phyloP scores from a whole-genome alignment of 1,140 invertebrate species.

The Drosophila trapezifrons region DNA sequence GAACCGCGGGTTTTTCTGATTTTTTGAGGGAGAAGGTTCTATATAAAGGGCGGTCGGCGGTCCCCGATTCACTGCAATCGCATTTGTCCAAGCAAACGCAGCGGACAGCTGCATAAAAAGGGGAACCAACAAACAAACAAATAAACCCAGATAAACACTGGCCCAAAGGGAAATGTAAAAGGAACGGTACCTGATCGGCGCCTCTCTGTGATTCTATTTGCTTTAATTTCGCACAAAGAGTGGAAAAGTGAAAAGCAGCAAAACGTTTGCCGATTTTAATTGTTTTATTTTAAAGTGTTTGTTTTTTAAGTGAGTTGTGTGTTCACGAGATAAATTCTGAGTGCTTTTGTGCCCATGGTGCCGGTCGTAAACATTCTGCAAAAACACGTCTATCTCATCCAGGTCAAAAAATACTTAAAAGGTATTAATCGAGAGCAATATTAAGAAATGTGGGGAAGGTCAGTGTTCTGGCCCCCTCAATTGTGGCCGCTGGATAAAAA shows the following conservation, averaged over 20 bases:
- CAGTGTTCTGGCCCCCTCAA: slow-evolving; percentile 31
- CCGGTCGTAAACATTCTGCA: slow-evolving; percentile 33
- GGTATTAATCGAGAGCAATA: slow-evolving; percentile 9
- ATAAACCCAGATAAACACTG: slow-evolving; percentile 13
- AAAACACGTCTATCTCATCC: slow-evolving; percentile 27
- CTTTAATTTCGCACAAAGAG: not conserved
- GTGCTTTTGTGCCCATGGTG: slow-evolving; percentile 42
- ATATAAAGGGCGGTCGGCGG: slow-evolving; percentile 30
- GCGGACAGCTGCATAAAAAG: not conserved
- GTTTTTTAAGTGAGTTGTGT: not conserved
- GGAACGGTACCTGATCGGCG: slow-evolving; percentile 28
- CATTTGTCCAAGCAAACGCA: slow-evolving; percentile 9
- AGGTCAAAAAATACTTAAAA: slow-evolving; percentile 38
- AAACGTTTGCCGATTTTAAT: not conserved
- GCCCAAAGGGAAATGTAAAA: slow-evolving; percentile 1
- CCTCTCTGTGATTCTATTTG: slow-evolving; percentile 4
- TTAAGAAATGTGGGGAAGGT: slow-evolving; percentile 8
- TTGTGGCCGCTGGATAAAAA: slow-evolving; percentile 24
- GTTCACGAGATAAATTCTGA: not conserved
- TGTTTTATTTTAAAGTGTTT: slow-evolving; percentile 22
- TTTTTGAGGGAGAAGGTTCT: slow-evolving; percentile 10
- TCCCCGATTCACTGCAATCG: slow-evolving; percentile 13
- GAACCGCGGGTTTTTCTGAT: slow-evolving; percentile 12
- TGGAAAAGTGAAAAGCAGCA: not conserved
- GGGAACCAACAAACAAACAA: not conserved